A percentile compares a stretch with the other conserved stretches of the same genome.
Evolutionary conservation across 1,140 invertebrate genomes (phyloP).

Genomic region (Anadara kagoshimensis): DNA sequence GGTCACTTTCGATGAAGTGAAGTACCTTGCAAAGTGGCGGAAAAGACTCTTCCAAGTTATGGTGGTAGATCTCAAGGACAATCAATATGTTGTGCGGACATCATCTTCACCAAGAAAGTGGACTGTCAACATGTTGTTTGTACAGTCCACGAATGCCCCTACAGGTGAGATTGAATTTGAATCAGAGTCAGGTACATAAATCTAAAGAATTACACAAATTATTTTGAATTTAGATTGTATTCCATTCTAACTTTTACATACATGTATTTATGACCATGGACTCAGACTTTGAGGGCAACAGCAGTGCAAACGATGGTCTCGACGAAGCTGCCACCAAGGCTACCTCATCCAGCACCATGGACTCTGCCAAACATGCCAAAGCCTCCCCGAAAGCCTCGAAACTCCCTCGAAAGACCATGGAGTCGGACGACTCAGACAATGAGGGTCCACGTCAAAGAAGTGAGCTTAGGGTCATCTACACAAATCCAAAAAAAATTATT

Average conservation of each 20-base stretch:
- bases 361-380: constrained; percentile 8
- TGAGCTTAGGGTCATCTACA: constrained; percentile 7
- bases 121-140: too few relatives aligned
- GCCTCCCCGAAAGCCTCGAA: constrained; percentile 6
- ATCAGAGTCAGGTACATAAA: constrained; percentile 19
- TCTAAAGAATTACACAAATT: constrained; percentile 26
- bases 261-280: constrained; percentile 14
- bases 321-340: constrained; percentile 1
- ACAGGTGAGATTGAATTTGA: constrained; percentile 21
- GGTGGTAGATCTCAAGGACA: too few relatives aligned
- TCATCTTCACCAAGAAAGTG: too few relatives aligned
- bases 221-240: constrained; percentile 26
- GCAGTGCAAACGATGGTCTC: constrained; percentile 8
- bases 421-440: constrained; percentile 6
- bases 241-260: constrained; percentile 18
- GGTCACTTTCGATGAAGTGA: too few relatives aligned
- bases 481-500: too few relatives aligned
- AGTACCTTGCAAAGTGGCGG: too few relatives aligned
- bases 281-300: constrained; percentile 4
- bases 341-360: constrained; percentile 7
- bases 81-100: too few relatives aligned
- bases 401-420: constrained; percentile 3
- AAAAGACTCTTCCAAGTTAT: too few relatives aligned
- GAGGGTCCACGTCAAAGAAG: constrained; percentile 4
- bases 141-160: too few relatives aligned